These are phyloP conservation scores for Xestia rhomboidea DNA, from an alignment of 2,888 invertebrate genomes.

Conservation along the genomic window DNA sequence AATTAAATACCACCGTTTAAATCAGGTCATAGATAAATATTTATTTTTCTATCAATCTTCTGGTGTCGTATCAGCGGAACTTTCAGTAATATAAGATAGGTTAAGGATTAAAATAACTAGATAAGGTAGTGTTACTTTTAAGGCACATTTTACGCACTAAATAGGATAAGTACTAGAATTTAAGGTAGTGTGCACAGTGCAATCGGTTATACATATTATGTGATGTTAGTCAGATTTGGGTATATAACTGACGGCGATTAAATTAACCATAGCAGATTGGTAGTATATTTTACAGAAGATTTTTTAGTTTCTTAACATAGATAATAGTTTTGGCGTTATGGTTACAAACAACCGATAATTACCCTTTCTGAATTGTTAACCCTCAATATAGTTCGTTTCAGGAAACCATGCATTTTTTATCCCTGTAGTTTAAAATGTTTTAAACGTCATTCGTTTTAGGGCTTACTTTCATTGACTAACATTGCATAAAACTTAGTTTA, in stretches of 20 bases:
- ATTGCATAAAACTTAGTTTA: constrained; percentile 1
- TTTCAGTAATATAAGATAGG: not conserved
- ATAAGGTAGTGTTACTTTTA: constrained; percentile 32
- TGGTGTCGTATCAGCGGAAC: constrained; percentile 26
- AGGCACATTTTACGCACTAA: constrained; percentile 23
- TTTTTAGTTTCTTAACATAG: not conserved
- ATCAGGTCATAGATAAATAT: not conserved
- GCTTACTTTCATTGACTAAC: constrained; percentile 7
- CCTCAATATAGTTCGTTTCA: not conserved
- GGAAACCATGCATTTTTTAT: not conserved
- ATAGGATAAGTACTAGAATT: not conserved
- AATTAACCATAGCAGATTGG: not conserved
- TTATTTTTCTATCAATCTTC: not conserved
- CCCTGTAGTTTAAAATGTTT: not conserved
- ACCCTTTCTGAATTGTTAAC: not conserved
- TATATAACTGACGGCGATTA: no score
- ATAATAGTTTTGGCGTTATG: not conserved
- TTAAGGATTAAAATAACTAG: constrained; percentile 17
- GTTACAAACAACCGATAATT: not conserved
- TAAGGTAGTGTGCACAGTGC: constrained; percentile 7
- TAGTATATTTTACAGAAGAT: not conserved
- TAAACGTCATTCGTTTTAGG: not conserved
- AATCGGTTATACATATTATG: not conserved
- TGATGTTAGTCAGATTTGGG: constrained; percentile 18
- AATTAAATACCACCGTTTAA: not conserved